These are phyloP conservation scores for Tenthredo amoena DNA, from an alignment of 2,888 invertebrate species.

Conservation along the genomic window DNA sequence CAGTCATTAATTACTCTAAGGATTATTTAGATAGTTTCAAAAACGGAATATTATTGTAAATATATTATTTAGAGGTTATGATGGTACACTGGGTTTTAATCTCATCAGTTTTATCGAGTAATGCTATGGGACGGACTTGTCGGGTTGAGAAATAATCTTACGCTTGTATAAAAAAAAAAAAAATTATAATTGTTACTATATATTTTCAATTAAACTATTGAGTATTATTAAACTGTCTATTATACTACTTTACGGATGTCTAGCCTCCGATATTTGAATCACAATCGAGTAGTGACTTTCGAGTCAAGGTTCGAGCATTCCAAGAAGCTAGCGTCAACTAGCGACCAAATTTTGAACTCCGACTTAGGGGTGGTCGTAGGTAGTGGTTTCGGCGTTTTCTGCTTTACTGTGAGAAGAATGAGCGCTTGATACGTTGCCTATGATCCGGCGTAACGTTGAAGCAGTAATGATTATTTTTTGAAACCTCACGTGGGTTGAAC, in stretches of 20 bases:
- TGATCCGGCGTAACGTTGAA: background rate
- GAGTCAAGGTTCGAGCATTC: background rate
- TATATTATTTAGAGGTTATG: background rate
- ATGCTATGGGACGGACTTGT: background rate
- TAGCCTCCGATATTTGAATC: background rate
- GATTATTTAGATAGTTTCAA: background rate
- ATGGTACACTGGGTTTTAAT: background rate
- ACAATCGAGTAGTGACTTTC: background rate
- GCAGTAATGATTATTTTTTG: background rate
- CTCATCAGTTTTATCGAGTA: background rate
- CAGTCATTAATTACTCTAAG: background rate
- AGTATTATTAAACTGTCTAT: background rate
- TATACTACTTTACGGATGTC: background rate
- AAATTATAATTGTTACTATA: background rate
- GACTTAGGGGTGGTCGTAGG: background rate
- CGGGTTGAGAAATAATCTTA: background rate
- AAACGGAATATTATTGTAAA: background rate
- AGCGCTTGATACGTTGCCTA: slow-evolving; percentile 3
- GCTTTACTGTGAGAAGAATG: background rate
- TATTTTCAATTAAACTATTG: background rate
- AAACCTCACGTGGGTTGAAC: background rate
- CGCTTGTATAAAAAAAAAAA: background rate
- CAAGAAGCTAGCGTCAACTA: background rate
- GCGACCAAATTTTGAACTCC: too few species aligned
- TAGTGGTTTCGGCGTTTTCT: background rate